These are phyloP conservation scores for Dynastes tityus DNA, from an alignment of 2,888 invertebrate species.

Conservation along the genomic window DNA sequence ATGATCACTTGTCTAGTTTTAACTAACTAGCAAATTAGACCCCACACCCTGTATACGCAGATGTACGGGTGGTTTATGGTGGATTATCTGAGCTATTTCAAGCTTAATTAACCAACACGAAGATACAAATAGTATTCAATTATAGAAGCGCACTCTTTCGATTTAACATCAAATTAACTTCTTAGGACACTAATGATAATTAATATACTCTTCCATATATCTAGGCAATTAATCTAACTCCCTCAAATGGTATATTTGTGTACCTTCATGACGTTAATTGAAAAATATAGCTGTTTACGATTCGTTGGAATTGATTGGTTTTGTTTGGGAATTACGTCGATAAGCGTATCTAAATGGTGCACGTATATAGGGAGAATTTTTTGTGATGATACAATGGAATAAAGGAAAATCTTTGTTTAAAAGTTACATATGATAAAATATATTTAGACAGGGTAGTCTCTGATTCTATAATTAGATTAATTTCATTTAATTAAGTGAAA, in stretches of 20 bases:
- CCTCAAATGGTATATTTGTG: neutral
- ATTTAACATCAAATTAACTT: constrained; percentile 14
- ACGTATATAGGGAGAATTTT: no score
- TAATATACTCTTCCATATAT: neutral
- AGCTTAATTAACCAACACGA: constrained; percentile 12
- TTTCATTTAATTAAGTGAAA: no score
- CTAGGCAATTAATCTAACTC: constrained; percentile 6
- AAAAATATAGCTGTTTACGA: constrained; percentile 25
- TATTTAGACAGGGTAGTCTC: no score
- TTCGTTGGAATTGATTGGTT: constrained; percentile 20
- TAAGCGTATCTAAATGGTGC: no score
- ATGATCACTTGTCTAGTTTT: no score
- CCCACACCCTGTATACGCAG: neutral
- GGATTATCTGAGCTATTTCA: neutral
- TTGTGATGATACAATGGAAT: no score
- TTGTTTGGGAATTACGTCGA: neutral
- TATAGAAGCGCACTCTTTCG: neutral
- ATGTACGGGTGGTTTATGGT: neutral
- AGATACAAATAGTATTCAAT: constrained; percentile 22
- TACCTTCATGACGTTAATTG: constrained; percentile 31
- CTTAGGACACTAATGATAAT: constrained; percentile 20
- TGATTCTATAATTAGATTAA: no score
- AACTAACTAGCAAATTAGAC: no score
- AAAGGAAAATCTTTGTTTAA: no score
- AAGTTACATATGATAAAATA: neutral